Evolutionary conservation across 2,888 invertebrate genomes (phyloP).

Genomic region (Leucophora obtusa): DNA sequence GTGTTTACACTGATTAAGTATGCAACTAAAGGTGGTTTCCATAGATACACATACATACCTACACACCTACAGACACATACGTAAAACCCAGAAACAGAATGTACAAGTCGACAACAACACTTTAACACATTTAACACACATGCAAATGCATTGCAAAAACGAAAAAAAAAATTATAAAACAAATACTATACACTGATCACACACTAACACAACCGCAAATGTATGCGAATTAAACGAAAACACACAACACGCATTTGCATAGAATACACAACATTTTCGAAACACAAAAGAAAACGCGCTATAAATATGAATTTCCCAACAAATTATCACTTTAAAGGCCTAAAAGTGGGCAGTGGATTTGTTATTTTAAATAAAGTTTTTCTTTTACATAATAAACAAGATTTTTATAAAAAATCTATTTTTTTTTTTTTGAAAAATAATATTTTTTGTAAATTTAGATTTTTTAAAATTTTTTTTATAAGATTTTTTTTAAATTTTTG

Average conservation of each 20-base stretch:
- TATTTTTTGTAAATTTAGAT: not conserved
- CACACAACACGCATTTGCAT: not conserved
- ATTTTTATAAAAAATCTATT: not conserved
- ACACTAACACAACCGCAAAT: conserved; percentile 36
- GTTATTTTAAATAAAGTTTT: conserved; percentile 1
- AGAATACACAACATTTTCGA: conserved; percentile 3
- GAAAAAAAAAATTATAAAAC: not conserved
- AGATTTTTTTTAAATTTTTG: conserved; percentile 9
- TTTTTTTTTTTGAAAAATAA: not conserved
- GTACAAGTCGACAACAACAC: conserved; percentile 15
- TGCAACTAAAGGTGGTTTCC: conserved; percentile 33
- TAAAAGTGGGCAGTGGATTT: not conserved
- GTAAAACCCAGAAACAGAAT: conserved; percentile 1
- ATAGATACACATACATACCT: not conserved
- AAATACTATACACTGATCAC: not conserved
- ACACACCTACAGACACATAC: not conserved
- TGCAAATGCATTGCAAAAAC: not conserved
- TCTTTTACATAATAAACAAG: not conserved
- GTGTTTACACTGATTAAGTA: conserved; percentile 31
- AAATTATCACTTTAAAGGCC: not conserved
- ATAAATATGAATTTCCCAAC: not conserved
- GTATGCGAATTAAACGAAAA: not conserved
- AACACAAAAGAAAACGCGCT: not conserved
- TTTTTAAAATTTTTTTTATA: conserved; percentile 10
- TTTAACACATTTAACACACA: not conserved